These are phyloP conservation scores for Labrus mixtus DNA, from an alignment of 2,113 vertebrate genomes.

Conservation along the genomic window DNA sequence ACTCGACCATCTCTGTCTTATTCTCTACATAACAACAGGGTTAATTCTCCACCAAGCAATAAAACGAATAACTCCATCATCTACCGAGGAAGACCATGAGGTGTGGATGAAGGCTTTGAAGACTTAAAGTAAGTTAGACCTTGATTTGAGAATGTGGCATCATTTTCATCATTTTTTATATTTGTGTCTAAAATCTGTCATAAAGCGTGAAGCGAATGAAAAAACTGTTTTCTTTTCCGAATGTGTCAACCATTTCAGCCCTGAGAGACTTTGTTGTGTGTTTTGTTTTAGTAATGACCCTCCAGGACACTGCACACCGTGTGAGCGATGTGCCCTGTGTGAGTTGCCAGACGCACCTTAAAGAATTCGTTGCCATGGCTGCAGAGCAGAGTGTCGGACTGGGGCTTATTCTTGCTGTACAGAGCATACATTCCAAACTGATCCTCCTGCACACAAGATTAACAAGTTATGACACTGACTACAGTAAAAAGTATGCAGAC, in stretches of 20 bases:
- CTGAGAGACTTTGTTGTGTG: background rate
- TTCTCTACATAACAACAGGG: background rate
- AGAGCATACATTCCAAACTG: slow-evolving; percentile 90
- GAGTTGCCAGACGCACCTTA: slow-evolving; percentile 82
- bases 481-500: slow-evolving; percentile 37
- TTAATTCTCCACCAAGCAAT: background rate
- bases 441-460: slow-evolving; percentile 84
- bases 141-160: too few species aligned
- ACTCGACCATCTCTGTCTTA: background rate
- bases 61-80: background rate
- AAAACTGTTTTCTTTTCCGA: too few species aligned
- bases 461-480: slow-evolving; percentile 68
- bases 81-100: background rate
- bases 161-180: too few species aligned
- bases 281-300: background rate
- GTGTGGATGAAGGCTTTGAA: background rate
- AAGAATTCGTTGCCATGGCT: slow-evolving; percentile 89
- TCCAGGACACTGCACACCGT: slow-evolving; percentile 7
- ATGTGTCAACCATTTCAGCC: too few species aligned
- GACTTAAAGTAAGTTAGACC: background rate
- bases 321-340: slow-evolving; percentile 29
- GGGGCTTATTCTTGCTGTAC: slow-evolving; percentile 93
- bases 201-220: too few species aligned
- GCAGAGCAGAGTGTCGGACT: slow-evolving; percentile 85
- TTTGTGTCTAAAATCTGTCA: too few species aligned